phyloP scores from a whole-genome alignment of 2,888 invertebrate genomes.

The Agrochola circellaris region DNA sequence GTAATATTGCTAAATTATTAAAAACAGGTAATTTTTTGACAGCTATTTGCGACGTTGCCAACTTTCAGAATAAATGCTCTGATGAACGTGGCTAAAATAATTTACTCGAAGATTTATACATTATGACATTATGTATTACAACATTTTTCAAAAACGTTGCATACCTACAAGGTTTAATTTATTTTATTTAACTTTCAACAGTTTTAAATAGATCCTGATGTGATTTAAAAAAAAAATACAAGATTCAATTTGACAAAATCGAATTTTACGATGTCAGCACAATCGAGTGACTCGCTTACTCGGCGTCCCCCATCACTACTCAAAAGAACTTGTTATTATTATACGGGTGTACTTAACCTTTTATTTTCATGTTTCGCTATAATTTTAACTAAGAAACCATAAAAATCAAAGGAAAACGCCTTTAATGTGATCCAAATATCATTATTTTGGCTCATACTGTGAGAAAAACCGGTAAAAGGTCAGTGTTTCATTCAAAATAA shows the following conservation, averaged over 20 bases:
- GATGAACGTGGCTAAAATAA: neutral
- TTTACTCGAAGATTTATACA: neutral
- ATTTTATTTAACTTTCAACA: neutral
- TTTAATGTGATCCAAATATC: constrained; percentile 71
- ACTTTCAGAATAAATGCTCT: too few species aligned
- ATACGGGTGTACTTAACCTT: constrained; percentile 83
- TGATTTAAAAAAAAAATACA: too few species aligned
- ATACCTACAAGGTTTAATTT: neutral
- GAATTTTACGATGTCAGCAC: constrained; percentile 1
- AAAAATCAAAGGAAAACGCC: constrained; percentile 71
- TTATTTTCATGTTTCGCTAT: constrained; percentile 83
- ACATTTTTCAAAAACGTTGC: neutral
- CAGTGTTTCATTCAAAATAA: constrained; percentile 84
- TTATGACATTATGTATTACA: too few species aligned
- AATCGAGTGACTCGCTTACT: constrained; percentile 8
- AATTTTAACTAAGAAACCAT: constrained; percentile 80
- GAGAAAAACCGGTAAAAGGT: constrained; percentile 76
- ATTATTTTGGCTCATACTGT: constrained; percentile 62
- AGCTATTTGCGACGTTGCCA: too few species aligned
- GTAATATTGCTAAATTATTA: too few species aligned
- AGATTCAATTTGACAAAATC: neutral
- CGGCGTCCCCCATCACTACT: constrained; percentile 62
- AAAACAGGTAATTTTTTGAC: too few species aligned
- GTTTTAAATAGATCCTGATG: neutral
- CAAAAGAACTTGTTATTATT: constrained; percentile 87